These are phyloP conservation scores for Atethmia centrago DNA, from an alignment of 2,888 invertebrate genomes.

Conservation along the genomic window DNA sequence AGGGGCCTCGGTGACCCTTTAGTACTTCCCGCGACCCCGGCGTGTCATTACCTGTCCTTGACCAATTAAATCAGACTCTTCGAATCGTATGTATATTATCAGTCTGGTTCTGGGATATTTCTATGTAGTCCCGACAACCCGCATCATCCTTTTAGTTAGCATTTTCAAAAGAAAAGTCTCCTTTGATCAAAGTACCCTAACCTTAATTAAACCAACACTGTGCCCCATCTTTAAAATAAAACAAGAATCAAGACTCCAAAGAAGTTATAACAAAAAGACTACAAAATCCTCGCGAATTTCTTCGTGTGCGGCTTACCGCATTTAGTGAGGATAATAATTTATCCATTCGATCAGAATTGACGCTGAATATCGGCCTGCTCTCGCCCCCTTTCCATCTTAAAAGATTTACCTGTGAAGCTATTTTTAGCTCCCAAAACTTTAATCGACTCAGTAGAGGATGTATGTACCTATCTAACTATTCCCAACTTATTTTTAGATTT, in stretches of 20 bases:
- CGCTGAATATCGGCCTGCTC: conserved; percentile 1
- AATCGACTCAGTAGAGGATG: conserved; percentile 35
- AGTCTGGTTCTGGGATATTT: not conserved
- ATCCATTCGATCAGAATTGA: conserved; percentile 4
- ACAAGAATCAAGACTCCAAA: not conserved
- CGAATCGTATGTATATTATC: not conserved
- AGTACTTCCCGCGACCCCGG: too few relatives aligned
- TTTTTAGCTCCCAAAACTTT: conserved; percentile 50
- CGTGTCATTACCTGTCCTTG: too few relatives aligned
- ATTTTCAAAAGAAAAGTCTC: not conserved
- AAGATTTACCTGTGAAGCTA: conserved; percentile 40
- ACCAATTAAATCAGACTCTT: conserved; percentile 4
- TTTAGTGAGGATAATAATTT: conserved; percentile 8
- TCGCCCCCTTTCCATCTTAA: conserved; percentile 8
- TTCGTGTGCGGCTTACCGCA: conserved; percentile 2
- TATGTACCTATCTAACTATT: conserved; percentile 24
- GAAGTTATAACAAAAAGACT: not conserved
- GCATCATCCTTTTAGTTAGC: too few relatives aligned
- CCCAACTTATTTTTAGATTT: conserved; percentile 34
- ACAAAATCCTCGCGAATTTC: not conserved
- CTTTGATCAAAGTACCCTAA: not conserved
- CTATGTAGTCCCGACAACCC: not conserved
- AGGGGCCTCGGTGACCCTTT: too few relatives aligned
- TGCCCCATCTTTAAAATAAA: not conserved
- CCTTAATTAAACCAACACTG: not conserved